Evolutionary conservation across 2,888 invertebrate species (phyloP).

Genomic region (Tenodera sinensis): DNA sequence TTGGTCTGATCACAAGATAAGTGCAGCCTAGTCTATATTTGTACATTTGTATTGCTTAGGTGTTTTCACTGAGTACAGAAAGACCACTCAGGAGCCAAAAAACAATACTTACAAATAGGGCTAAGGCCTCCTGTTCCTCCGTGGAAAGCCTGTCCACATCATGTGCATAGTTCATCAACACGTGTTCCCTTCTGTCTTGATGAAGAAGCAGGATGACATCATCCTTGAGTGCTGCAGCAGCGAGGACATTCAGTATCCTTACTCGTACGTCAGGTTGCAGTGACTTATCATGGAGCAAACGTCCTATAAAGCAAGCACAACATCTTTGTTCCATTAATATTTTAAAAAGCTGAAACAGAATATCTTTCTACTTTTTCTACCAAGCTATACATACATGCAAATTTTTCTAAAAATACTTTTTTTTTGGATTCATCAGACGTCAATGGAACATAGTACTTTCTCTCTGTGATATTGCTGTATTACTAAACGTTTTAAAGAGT

Average conservation of each 20-base stretch:
- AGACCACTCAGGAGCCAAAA: no score
- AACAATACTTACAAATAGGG: constrained; percentile 79
- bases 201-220: constrained; percentile 86
- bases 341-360: not conserved
- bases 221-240: constrained; percentile 77
- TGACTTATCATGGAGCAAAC: constrained; percentile 59
- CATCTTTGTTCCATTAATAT: not conserved
- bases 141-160: constrained; percentile 70
- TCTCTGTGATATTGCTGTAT: no score
- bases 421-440: no score
- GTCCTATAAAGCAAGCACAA: constrained; percentile 46
- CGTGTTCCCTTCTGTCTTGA: constrained; percentile 84
- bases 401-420: no score
- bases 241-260: constrained; percentile 66
- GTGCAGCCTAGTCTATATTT: no score
- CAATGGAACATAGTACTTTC: no score
- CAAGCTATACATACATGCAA: no score
- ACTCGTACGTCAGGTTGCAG: constrained; percentile 60
- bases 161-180: constrained; percentile 82
- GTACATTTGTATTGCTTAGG: no score
- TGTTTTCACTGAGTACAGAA: no score
- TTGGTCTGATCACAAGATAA: no score
- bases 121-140: constrained; percentile 74
- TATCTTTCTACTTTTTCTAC: no score
- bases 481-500: no score